Base-by-base conservation (phyloP, 2,888 invertebrate genomes). In the Trypoxylon attenuatum region DNA sequence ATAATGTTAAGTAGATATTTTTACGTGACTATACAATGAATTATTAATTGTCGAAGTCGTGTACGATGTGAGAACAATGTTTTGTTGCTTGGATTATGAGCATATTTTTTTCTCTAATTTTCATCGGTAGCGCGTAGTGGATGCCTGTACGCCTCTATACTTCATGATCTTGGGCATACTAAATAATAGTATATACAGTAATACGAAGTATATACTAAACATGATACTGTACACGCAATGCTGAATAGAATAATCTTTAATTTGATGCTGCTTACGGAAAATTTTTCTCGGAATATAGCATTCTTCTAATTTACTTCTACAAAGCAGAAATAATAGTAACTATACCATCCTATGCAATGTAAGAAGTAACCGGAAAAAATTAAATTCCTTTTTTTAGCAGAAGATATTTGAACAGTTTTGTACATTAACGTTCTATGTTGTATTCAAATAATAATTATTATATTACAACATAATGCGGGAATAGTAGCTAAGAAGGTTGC, bases 1-100 rank as follows among this genome's bases (percentile, higher is more conserved):
- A 72, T 74, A 67, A 60, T 74, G 64, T 70, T 80, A 77, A 67
- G 58, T 78, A 79, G 73, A 66, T 62, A 74, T 71, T 76, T 76
- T 76, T 76, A 78, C 68, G 74, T 60, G 53, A 56, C 59, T 69
- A 67, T 63, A 67, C n/a, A n/a, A n/a, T 70, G 62, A 42, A 59
- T 53, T 51, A 68, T 65, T 66, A 65, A 61, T 58, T 70, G 53
- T 76, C 70, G 61, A 71, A 64, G 65, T 73, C 56, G 64, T 72
- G 65, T 70, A 66, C 50, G 67, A 76, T 72, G 65, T 61, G 67
- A 80, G 76, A 65, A 69, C 49, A 57, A 61, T 70, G 67, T 76
- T 80, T 66, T 68, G 49, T 69, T 71, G 61, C 71, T 69, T 66
- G 57, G 67, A 76, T 70, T 73, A 66, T 76, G 69, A 70, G 69